Evolutionary conservation across 2,888 invertebrate genomes (phyloP), one percentile per base, ranked within the genome.

Genomic region (Sisyra terminalis): DNA sequence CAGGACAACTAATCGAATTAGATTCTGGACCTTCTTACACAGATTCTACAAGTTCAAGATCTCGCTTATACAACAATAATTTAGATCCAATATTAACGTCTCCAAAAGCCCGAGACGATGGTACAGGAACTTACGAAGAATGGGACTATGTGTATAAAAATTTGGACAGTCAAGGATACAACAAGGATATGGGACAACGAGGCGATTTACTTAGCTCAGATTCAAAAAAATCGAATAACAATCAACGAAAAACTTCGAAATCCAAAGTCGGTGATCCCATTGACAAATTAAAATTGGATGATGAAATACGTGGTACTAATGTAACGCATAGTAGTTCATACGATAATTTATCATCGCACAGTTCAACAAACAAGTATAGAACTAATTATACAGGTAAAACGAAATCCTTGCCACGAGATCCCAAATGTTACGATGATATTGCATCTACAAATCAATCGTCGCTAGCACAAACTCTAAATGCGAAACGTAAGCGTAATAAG

Each of bases 131-230:
- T 0, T 75, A 74, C 44, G 83, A 82, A 49, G 73, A 75, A 41
- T 87, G 86, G 86, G 80, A 80, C 54, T 84, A 82, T 54, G 84
- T 86, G 0, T 86, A 78, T 55, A 71, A 75, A 50, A 79, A 81
- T 55, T 62, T 86, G 29, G 81, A 84, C 45, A 79, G 74, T 50
- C 75, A 80, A 51, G 78, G 81, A 1, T 80, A 82, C 50, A 65
- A 63, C 7, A 71, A 70, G 49, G 81, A 81, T 50, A 56, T 75
- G 6, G 74, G 73, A 1, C 75, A 75, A 50, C 59, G 79, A 38
- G 79, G 75, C 44, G 73, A 84, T 50, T 66, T 79, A 44, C 50
- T 75, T 32, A 70, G 70, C 6, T 64, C 67, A 1, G 49, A 66
- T 2, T 67, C 40, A 43, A 48, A 68, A 34, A 49, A 66, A 2